A percentile compares a stretch with the other conserved stretches of the same genome.
phyloP scores from a whole-genome alignment of 2,888 invertebrate species.

The Tetragonula carbonaria region DNA sequence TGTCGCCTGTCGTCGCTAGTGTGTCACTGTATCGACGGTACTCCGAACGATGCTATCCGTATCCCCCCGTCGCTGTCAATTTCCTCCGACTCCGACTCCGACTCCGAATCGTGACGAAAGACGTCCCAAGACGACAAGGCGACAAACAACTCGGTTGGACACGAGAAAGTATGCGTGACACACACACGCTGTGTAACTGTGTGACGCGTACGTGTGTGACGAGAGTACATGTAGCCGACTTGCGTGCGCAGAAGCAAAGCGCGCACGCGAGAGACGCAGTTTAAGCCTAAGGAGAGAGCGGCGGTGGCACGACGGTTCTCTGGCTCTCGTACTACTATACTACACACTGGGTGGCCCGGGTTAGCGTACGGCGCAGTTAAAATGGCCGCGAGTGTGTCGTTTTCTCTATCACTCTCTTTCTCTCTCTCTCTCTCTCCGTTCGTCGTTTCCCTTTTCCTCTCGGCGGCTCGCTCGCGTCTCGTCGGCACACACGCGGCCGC shows the following conservation, averaged over 20 bases:
- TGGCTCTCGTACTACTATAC: slow-evolving; percentile 55
- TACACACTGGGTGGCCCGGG: slow-evolving; percentile 73
- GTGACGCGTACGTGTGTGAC: slow-evolving; percentile 36
- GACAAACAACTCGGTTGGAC: slow-evolving; percentile 12
- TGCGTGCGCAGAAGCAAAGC: slow-evolving; percentile 69
- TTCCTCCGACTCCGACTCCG: background rate
- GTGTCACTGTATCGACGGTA: background rate
- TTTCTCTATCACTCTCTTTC: slow-evolving; percentile 35
- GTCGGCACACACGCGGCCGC: slow-evolving; percentile 31
- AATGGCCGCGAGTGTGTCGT: slow-evolving; percentile 69
- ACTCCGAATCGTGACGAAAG: slow-evolving; percentile 22
- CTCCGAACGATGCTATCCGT: background rate
- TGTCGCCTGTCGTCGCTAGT: background rate
- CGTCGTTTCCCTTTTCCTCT: background rate
- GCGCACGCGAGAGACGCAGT: slow-evolving; percentile 71
- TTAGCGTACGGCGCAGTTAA: slow-evolving; percentile 71
- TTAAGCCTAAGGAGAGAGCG: slow-evolving; percentile 64
- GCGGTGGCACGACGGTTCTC: slow-evolving; percentile 48
- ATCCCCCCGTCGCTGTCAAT: slow-evolving; percentile 20
- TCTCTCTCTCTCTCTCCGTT: background rate
- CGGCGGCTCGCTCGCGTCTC: slow-evolving; percentile 16
- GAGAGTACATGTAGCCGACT: slow-evolving; percentile 45
- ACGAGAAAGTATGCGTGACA: slow-evolving; percentile 27
- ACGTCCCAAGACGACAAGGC: slow-evolving; percentile 13
- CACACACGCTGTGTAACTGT: slow-evolving; percentile 26